These are phyloP conservation scores for Andricus curvator DNA, from an alignment of 2,888 invertebrate species.

Conservation along the genomic window DNA sequence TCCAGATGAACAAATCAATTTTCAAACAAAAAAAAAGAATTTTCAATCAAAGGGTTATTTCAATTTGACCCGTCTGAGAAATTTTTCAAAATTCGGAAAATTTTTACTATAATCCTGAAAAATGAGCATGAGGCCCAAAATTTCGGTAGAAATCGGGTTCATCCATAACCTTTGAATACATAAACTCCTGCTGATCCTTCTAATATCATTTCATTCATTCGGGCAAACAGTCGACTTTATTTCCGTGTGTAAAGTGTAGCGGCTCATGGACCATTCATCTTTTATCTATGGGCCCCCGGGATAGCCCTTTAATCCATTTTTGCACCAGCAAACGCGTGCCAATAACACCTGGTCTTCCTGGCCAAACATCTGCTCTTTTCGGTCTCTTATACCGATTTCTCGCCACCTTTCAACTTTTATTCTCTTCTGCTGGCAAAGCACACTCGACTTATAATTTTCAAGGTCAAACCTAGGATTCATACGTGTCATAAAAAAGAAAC, in stretches of 20 bases:
- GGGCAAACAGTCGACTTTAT: background rate
- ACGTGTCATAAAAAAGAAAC: background rate
- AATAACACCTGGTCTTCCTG: conserved; percentile 52
- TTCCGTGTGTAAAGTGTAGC: conserved; percentile 1
- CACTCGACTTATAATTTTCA: background rate
- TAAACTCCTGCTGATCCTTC: background rate
- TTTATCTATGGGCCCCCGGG: background rate
- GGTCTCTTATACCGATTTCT: background rate
- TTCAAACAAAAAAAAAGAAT: no score
- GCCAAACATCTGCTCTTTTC: conserved; percentile 48
- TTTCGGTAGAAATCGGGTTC: background rate
- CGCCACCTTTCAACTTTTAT: background rate
- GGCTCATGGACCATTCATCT: background rate
- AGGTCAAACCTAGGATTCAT: background rate
- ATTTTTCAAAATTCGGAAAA: no score
- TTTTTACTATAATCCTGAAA: no score
- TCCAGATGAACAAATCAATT: no score
- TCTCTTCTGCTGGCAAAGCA: background rate
- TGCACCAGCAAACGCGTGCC: conserved; percentile 47
- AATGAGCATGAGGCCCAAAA: no score
- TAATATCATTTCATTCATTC: background rate
- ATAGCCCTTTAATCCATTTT: background rate
- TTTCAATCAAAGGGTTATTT: no score
- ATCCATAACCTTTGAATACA: background rate
- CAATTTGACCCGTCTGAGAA: no score